Conservation (phyloP, 2,888 invertebrate genomes). For the Pinctada fucata region DNA sequence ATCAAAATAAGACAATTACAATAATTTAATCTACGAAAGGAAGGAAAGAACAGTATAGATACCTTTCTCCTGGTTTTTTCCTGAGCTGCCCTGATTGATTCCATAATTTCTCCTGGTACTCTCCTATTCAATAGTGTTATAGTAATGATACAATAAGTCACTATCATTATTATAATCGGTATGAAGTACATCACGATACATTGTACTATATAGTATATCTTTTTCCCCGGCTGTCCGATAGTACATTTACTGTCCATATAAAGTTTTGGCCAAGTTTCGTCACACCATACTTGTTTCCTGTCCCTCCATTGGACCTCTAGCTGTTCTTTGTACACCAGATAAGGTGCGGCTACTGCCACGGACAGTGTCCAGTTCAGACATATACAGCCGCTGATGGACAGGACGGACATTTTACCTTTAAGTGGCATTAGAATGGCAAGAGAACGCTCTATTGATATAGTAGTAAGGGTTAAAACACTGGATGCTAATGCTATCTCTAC, state of each 20-base stretch:
- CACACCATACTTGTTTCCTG: conserved; percentile 64
- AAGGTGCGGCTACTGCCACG: conserved; percentile 60
- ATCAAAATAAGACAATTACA: too few relatives aligned
- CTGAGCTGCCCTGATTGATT: conserved; percentile 45
- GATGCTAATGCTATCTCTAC: conserved; percentile 66
- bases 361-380: conserved; percentile 57
- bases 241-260: conserved; percentile 48
- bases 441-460: conserved; percentile 70
- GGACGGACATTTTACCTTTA: conserved; percentile 51
- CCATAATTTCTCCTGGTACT: conserved; percentile 52
- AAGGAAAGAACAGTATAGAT: too few relatives aligned
- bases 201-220: conserved; percentile 62
- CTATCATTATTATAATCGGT: conserved; percentile 66
- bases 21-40: too few relatives aligned
- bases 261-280: conserved; percentile 63
- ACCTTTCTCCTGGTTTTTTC: conserved; percentile 65
- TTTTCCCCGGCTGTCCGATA: conserved; percentile 43
- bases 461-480: conserved; percentile 67
- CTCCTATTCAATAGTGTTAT: conserved; percentile 55
- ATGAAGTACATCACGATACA: conserved; percentile 68
- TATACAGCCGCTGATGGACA: conserved; percentile 46
- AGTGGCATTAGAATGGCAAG: conserved; percentile 70
- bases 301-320: conserved; percentile 58
- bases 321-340: conserved; percentile 54
- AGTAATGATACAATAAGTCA: conserved; percentile 62